Evolutionary conservation across 2,888 invertebrate genomes (phyloP).

Genomic region (Hypolimnas misippus): DNA sequence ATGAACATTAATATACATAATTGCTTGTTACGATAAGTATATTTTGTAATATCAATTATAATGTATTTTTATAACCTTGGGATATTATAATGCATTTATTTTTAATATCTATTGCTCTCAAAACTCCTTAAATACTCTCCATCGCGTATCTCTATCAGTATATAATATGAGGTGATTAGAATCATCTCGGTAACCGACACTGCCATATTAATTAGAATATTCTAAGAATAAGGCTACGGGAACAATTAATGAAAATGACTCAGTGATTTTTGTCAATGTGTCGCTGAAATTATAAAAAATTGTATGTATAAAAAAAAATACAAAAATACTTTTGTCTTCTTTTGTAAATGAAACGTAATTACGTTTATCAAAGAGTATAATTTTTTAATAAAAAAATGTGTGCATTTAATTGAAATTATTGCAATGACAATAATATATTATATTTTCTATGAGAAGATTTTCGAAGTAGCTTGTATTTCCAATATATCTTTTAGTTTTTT

Average conservation of each 20-base stretch:
- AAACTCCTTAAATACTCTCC: constrained; percentile 27
- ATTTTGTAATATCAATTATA: constrained; percentile 32
- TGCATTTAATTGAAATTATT: no score
- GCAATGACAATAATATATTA: neutral
- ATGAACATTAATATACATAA: constrained; percentile 35
- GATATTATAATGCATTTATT: constrained; percentile 52
- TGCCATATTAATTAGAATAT: constrained; percentile 58
- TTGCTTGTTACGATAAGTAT: constrained; percentile 46
- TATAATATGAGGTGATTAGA: constrained; percentile 23
- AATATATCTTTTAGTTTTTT: neutral
- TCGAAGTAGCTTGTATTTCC: neutral
- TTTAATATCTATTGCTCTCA: constrained; percentile 32
- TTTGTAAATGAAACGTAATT: no score
- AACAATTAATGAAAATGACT: constrained; percentile 52
- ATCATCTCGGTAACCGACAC: constrained; percentile 48
- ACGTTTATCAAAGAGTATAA: neutral
- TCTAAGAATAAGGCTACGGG: constrained; percentile 57
- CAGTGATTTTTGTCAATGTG: constrained; percentile 37
- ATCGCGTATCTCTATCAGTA: constrained; percentile 14
- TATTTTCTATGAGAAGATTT: neutral
- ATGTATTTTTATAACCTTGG: constrained; percentile 44
- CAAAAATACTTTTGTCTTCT: no score
- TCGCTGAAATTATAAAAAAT: constrained; percentile 35
- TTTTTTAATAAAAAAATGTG: neutral
- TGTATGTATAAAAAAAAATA: no score